Conservation (phyloP, 2,113 vertebrate genomes). For the Colinus virginianus region DNA sequence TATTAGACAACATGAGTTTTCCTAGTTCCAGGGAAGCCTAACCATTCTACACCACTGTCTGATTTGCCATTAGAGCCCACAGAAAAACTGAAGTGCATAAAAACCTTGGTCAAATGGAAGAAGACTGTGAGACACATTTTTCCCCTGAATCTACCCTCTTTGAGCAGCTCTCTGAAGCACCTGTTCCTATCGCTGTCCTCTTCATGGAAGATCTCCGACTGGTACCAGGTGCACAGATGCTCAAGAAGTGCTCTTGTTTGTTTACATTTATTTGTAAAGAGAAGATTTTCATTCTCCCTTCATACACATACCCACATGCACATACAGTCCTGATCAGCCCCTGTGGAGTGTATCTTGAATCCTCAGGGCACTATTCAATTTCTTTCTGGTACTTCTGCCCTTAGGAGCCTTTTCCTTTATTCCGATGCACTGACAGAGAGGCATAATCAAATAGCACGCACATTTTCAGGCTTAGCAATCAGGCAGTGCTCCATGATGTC, state of each 20-base stretch:
- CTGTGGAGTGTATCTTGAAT: background rate
- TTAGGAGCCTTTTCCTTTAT: background rate
- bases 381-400: background rate
- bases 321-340: background rate
- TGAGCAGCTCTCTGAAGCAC: background rate
- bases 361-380: background rate
- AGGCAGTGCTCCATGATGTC: background rate
- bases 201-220: background rate
- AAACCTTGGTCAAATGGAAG: background rate
- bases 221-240: conserved; percentile 34
- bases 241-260: background rate
- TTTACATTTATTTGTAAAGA: background rate
- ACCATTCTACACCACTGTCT: background rate
- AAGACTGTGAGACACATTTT: background rate
- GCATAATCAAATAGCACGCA: background rate
- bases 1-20: background rate
- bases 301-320: background rate
- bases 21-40: background rate
- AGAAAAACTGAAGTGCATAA: background rate
- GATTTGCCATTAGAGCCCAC: background rate
- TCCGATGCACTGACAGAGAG: background rate
- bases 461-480: conserved; percentile 17
- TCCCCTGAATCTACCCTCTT: background rate
- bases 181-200: background rate
- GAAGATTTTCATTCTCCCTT: background rate